Evolutionary conservation across 2,888 invertebrate species (phyloP).

Genomic region (Acronicta psi): DNA sequence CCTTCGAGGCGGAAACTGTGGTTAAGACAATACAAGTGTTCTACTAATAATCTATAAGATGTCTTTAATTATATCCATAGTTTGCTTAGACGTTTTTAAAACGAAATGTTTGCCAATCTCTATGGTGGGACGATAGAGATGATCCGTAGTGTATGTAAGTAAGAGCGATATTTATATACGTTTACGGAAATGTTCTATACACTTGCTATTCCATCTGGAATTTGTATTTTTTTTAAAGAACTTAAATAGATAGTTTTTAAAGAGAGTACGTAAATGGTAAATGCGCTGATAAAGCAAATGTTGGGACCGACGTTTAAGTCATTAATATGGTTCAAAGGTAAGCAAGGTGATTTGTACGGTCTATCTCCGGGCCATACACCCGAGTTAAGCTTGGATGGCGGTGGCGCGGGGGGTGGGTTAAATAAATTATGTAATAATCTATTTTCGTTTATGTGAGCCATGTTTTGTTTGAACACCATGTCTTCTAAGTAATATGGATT

Average conservation of each 20-base stretch:
- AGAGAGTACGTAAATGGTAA: too few species aligned
- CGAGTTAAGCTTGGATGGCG: constrained; percentile 18
- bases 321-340: constrained; percentile 31
- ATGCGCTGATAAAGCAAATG: not conserved
- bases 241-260: too few species aligned
- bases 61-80: too few species aligned
- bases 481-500: not conserved
- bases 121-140: too few species aligned
- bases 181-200: too few species aligned
- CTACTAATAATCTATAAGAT: too few species aligned
- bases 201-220: too few species aligned
- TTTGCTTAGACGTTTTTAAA: too few species aligned
- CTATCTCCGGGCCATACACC: constrained; percentile 18
- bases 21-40: not conserved
- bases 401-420: not conserved
- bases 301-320: not conserved
- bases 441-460: constrained; percentile 14
- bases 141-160: too few species aligned
- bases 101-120: too few species aligned
- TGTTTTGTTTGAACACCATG: constrained; percentile 4
- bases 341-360: constrained; percentile 25
- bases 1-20: not conserved
- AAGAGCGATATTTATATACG: too few species aligned
- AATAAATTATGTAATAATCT: constrained; percentile 35
- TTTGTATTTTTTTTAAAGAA: too few species aligned